Conservation (phyloP, 92 coral and sea anemone genomes). For the Zoanthus sansibaricus region DNA sequence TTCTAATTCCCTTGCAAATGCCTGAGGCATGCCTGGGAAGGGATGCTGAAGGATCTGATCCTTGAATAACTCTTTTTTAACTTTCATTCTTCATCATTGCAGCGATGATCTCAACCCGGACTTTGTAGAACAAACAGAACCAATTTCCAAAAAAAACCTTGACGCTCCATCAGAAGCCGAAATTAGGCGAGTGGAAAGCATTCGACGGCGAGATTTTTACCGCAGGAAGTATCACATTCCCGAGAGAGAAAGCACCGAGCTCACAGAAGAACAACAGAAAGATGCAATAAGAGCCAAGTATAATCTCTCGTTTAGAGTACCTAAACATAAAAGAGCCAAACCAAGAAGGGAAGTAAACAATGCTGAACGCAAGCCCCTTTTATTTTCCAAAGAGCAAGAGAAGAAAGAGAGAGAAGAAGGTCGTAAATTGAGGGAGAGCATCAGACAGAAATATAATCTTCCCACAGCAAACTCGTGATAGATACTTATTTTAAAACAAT, state of each 20-base stretch:
- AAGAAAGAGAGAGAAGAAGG: constrained; percentile 77
- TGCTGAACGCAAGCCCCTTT: constrained; percentile 70
- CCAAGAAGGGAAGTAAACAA: not conserved
- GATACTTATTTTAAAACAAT: not conserved
- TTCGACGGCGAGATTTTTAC: constrained; percentile 72
- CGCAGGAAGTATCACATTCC: constrained; percentile 81
- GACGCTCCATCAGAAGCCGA: constrained; percentile 52
- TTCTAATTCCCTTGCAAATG: no score
- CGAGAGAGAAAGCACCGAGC: constrained; percentile 52
- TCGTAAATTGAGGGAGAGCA: constrained; percentile 79
- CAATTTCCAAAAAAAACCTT: constrained; percentile 37
- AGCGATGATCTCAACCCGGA: constrained; percentile 35
- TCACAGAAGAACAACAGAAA: constrained; percentile 41
- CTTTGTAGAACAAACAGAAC: constrained; percentile 25
- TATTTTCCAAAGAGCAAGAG: constrained; percentile 74
- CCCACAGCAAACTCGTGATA: constrained; percentile 26
- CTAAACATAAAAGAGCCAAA: constrained; percentile 33
- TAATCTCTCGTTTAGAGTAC: constrained; percentile 59
- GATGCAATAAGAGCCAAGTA: constrained; percentile 67
- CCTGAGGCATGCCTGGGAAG: no score
- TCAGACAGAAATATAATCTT: constrained; percentile 84
- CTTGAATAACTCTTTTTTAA: no score
- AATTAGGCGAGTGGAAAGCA: constrained; percentile 85
- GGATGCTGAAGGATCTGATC: no score
- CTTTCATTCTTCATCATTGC: not conserved